Evolutionary conservation across 2,888 invertebrate genomes (phyloP).

Genomic region (Netelia inedita): DNA sequence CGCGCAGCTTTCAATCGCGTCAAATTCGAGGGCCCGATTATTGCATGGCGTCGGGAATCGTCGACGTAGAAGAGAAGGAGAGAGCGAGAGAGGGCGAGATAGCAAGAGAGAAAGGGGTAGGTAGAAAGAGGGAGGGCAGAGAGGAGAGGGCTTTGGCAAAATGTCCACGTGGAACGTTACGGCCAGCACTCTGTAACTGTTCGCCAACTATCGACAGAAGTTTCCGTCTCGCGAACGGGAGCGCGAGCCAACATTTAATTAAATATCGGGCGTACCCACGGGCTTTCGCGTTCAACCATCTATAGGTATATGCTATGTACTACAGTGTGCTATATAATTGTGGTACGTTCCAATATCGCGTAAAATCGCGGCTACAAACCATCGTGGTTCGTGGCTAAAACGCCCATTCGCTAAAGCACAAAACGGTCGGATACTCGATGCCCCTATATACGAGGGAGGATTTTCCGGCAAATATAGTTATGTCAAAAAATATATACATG

Average conservation of each 20-base stretch:
- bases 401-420: conserved; percentile 24
- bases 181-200: conserved; percentile 51
- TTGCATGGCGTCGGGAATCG: conserved; percentile 7
- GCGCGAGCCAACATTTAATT: conserved; percentile 76
- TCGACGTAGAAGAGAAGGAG: background rate
- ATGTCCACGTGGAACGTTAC: conserved; percentile 56
- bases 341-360: conserved; percentile 10
- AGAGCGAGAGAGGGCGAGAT: background rate
- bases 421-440: background rate
- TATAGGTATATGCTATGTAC: conserved; percentile 11
- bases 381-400: conserved; percentile 21
- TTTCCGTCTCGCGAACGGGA: conserved; percentile 70
- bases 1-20: conserved; percentile 22
- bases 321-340: conserved; percentile 17
- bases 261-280: conserved; percentile 74
- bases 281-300: conserved; percentile 49
- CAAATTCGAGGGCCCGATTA: conserved; percentile 23
- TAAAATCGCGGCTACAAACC: conserved; percentile 19
- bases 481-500: background rate
- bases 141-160: conserved; percentile 35
- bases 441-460: background rate
- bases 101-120: background rate
- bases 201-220: conserved; percentile 77
- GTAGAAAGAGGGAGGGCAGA: background rate
- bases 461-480: conserved; percentile 16